Evolutionary conservation across 2,888 invertebrate species (phyloP).

Genomic region (Bellardia pandia): DNA sequence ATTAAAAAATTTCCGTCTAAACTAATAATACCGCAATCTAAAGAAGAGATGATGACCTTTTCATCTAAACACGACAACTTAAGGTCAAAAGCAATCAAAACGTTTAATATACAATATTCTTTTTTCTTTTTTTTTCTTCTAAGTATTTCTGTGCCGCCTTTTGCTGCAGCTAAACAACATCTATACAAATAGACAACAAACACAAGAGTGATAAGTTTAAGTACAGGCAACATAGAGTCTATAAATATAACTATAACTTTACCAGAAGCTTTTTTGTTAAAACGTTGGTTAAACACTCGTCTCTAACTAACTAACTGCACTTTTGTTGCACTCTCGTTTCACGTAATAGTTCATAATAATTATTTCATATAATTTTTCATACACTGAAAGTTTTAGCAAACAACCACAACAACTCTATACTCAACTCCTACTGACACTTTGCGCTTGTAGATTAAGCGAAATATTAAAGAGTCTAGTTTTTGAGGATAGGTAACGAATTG

Average conservation of each 20-base stretch:
- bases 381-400: constrained; percentile 59
- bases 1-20: constrained; percentile 33
- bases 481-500: not conserved
- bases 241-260: constrained; percentile 13
- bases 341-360: constrained; percentile 66
- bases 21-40: constrained; percentile 32
- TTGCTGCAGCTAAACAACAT: constrained; percentile 7
- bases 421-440: constrained; percentile 61
- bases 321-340: constrained; percentile 17
- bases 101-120: constrained; percentile 38
- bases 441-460: constrained; percentile 8
- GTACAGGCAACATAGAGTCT: not conserved
- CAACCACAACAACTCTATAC: constrained; percentile 37
- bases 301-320: constrained; percentile 48
- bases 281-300: constrained; percentile 46
- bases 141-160: constrained; percentile 55
- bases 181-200: constrained; percentile 47
- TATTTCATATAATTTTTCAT: constrained; percentile 66
- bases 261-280: constrained; percentile 69
- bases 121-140: not conserved
- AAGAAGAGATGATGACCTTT: constrained; percentile 79
- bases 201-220: no score
- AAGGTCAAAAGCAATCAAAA: constrained; percentile 82
- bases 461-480: not conserved
- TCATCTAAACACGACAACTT: constrained; percentile 81